Conservation (phyloP, 2,113 vertebrate genomes). For the Recurvirostra avosetta region DNA sequence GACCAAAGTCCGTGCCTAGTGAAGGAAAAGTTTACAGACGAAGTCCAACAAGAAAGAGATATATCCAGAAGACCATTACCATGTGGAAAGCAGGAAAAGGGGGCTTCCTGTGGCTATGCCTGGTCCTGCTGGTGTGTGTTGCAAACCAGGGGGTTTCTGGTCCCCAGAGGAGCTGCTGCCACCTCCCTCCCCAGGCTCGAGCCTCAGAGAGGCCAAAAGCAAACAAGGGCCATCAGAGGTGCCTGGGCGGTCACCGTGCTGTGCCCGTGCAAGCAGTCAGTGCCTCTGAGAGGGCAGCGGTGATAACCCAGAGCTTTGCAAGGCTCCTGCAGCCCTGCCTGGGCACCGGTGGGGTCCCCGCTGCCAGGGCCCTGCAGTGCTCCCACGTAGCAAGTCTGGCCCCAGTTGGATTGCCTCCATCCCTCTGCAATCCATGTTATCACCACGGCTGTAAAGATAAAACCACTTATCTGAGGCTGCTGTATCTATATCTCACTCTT, state of each 20-base stretch:
- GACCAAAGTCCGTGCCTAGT: not conserved
- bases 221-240: not conserved
- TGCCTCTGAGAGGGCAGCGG: not conserved
- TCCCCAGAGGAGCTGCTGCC: not conserved
- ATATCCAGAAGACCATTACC: not conserved
- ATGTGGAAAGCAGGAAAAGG: not conserved
- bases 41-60: not conserved
- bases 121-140: not conserved
- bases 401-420: not conserved
- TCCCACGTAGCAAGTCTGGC: not conserved
- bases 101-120: not conserved
- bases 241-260: fast-evolving
- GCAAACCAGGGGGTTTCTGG: not conserved
- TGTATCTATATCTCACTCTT: not conserved
- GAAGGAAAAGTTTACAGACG: not conserved
- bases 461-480: not conserved
- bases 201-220: not conserved
- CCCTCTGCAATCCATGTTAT: not conserved
- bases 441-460: not conserved
- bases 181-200: not conserved
- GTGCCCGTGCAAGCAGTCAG: not conserved
- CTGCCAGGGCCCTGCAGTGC: fast-evolving
- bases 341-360: fast-evolving
- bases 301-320: not conserved
- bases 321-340: not conserved